Conservation (phyloP, 2,113 vertebrate species). For the Cricetomys ansorgei region DNA sequence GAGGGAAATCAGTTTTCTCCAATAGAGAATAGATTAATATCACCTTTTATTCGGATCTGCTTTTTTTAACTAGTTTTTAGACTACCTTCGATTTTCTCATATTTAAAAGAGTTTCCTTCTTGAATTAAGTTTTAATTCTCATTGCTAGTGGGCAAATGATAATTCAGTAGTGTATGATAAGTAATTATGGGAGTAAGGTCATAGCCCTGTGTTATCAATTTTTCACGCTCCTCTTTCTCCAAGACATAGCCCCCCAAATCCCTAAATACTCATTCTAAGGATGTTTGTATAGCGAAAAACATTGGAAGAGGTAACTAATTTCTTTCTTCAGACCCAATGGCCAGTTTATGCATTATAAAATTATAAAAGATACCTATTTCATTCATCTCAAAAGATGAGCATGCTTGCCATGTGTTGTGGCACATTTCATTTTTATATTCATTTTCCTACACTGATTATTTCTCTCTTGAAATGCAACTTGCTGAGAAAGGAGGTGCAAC, state of each 20-base stretch:
- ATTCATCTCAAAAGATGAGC: background rate
- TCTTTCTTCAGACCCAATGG: background rate
- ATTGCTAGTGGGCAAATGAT: background rate
- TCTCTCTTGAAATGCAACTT: background rate
- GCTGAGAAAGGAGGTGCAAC: background rate
- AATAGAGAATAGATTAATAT: background rate
- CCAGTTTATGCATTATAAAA: background rate
- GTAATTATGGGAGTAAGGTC: background rate
- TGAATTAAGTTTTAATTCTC: background rate
- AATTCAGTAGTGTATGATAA: background rate
- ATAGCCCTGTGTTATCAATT: background rate
- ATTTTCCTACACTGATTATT: background rate
- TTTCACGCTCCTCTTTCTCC: background rate
- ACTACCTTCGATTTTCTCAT: background rate
- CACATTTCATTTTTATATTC: background rate
- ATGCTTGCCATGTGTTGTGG: background rate
- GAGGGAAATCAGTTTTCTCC: background rate
- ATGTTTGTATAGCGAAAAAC: background rate
- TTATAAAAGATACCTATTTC: background rate
- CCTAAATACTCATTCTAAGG: background rate
- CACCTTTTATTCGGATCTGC: background rate
- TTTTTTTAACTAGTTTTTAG: constrained; percentile 1
- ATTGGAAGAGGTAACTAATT: background rate
- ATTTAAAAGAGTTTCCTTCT: background rate
- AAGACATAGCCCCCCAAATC: background rate